These are phyloP conservation scores for Caerostris darwini DNA, from an alignment of 1,140 invertebrate species.

Conservation along the genomic window DNA sequence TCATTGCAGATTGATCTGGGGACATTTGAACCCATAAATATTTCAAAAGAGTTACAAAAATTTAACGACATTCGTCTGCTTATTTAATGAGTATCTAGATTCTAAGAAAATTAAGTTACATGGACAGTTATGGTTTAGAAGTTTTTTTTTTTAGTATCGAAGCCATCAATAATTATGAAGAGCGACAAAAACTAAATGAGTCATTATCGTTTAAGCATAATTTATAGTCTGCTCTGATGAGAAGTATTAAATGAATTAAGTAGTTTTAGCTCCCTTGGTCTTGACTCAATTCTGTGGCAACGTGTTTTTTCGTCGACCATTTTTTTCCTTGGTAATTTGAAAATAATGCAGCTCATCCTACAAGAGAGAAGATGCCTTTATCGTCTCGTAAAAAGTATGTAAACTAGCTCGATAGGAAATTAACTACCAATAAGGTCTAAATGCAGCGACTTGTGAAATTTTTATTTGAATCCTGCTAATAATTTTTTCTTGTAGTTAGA, in stretches of 20 bases:
- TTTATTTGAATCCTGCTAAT: too few relatives aligned
- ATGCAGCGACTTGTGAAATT: too few relatives aligned
- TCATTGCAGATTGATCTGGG: neutral
- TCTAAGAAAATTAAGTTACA: neutral
- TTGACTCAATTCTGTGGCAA: neutral
- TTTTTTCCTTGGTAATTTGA: too few relatives aligned
- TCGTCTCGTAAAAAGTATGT: neutral
- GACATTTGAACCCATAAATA: constrained; percentile 15
- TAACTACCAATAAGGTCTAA: too few relatives aligned
- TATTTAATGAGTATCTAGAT: constrained; percentile 45
- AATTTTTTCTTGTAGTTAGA: too few relatives aligned
- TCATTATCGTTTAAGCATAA: constrained; percentile 39
- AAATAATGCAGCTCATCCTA: neutral
- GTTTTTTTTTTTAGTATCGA: neutral
- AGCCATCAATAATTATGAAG: neutral
- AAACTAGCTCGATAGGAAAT: neutral
- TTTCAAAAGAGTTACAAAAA: constrained; percentile 8
- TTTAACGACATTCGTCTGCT: constrained; percentile 12
- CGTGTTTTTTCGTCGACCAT: neutral
- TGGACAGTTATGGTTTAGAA: neutral
- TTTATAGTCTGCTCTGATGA: constrained; percentile 11
- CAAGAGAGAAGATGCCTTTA: neutral
- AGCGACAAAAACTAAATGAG: neutral
- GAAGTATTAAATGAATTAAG: neutral
- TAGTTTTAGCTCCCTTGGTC: neutral